These are phyloP conservation scores for Botrylloides violaceus DNA, from an alignment of 23 tunicate species.

Conservation along the genomic window DNA sequence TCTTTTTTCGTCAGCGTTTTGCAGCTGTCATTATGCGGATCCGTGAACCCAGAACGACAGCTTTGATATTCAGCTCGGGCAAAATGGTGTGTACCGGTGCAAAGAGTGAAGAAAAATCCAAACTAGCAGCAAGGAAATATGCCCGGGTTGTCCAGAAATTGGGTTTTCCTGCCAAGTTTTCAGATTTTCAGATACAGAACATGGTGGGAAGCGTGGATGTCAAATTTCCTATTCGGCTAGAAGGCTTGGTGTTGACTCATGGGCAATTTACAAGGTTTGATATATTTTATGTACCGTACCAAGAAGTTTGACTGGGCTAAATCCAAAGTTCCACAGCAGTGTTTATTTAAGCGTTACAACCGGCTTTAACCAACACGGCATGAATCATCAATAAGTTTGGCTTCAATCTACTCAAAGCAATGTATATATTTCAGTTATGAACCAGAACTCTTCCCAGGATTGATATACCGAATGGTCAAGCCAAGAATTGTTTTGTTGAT, in stretches of 20 bases:
- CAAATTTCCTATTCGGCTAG: constrained; percentile 92
- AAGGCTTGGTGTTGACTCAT: constrained; percentile 84
- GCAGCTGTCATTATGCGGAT: constrained; percentile 99
- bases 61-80: constrained; percentile 97
- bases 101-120: constrained; percentile 89
- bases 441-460: constrained; percentile 97
- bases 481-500: constrained; percentile 92
- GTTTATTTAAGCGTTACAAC: not conserved
- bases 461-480: constrained; percentile 97
- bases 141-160: constrained; percentile 98
- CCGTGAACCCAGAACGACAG: constrained; percentile 97
- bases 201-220: constrained; percentile 99
- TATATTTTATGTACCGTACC: too few relatives aligned
- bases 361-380: not conserved
- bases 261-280: constrained; percentile 91
- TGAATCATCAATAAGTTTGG: not conserved
- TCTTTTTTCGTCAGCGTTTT: constrained; percentile 86
- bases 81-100: constrained; percentile 99
- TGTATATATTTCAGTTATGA: constrained; percentile 60
- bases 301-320: too few relatives aligned
- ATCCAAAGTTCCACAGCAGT: not conserved
- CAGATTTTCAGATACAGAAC: constrained; percentile 95
- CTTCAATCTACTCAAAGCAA: not conserved
- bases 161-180: constrained; percentile 96
- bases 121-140: constrained; percentile 95